A percentile compares a stretch with the other conserved stretches of the same genome.
phyloP scores from a whole-genome alignment of 2,888 invertebrate genomes.

The Oligia latruncula region DNA sequence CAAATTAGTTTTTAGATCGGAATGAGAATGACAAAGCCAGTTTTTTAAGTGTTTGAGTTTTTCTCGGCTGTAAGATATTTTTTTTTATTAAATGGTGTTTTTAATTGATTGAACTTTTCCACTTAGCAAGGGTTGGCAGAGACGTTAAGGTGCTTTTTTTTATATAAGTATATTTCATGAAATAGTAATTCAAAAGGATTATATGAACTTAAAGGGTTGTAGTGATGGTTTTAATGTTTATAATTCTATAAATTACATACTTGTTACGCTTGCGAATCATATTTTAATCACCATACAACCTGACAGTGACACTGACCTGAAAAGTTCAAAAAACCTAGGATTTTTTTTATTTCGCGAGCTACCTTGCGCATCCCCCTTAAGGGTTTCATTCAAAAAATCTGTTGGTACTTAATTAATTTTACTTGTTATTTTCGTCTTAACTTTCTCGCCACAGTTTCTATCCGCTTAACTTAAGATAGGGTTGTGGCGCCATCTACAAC shows the following conservation, averaged over 20 bases:
- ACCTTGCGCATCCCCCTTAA: too few relatives aligned
- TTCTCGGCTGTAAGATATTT: constrained; percentile 7
- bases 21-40: constrained; percentile 30
- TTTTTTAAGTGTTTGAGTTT: constrained; percentile 17
- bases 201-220: too few relatives aligned
- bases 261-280: too few relatives aligned
- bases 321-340: too few relatives aligned
- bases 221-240: too few relatives aligned
- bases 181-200: neutral
- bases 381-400: neutral
- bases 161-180: too few relatives aligned
- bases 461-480: neutral
- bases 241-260: too few relatives aligned
- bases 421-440: neutral
- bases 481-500: too few relatives aligned
- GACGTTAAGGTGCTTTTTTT: neutral
- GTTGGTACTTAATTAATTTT: neutral
- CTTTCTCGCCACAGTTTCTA: too few relatives aligned
- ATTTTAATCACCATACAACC: too few relatives aligned
- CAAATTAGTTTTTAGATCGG: constrained; percentile 57
- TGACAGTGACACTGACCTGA: too few relatives aligned
- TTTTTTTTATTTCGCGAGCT: too few relatives aligned
- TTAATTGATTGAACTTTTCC: constrained; percentile 14
- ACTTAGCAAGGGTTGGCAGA: constrained; percentile 13
- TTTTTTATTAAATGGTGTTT: constrained; percentile 21